Evolutionary conservation across 2,113 vertebrate species (phyloP), one percentile per base, ranked within the genome.

Genomic region (Rhinogobius similis): DNA sequence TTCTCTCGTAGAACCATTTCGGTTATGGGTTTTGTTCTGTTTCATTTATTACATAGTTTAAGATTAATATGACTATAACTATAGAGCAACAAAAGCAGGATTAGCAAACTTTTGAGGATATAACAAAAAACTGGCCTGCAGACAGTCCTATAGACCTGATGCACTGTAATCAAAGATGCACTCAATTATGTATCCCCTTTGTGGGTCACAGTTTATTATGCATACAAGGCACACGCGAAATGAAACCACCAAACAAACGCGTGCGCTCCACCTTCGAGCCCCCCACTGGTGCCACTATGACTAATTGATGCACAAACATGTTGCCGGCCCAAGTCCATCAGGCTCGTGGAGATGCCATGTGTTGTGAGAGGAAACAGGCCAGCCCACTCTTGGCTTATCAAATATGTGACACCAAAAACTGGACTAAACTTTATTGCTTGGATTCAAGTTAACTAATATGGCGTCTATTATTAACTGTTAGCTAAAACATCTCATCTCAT

Each of bases 261-360:
- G 71, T 12, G n/a, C 44, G 20, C 32, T 48, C 20, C 53, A 46
- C 36, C 62, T 81, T 77, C 32, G 41, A 21, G 70, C 73, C 24
- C 56, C 29, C 61, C 23, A 63, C 64, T 67, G 58, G 77, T 23
- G 46, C 4, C 11, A 62, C 62, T 71, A 82, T 88, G 73, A 85
- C 56, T 88, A 87, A 89, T 78, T 87, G 21, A 89, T 87, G 75
- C 16, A 48, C 59, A 70, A 75, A 80, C 75, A 77, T 82, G 82
- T 75, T 75, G 58, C 73, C 70, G 71, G 27, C 70, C 63, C n/a
- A 62, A 50, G 41, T 73, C 81, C 67, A 76, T 70, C 68, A 52
- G 59, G 68, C 58, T 68, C 23, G 52, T 27, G 75, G 65, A 73
- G 38, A 61, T 5, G 36, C n/a, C 36, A 70, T 68, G 62, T 66